A percentile compares a stretch with the other conserved stretches of the same genome.
These are phyloP conservation scores for Hippocampus guttulatus DNA, from an alignment of 2,113 vertebrate species.

Conservation along the genomic window DNA sequence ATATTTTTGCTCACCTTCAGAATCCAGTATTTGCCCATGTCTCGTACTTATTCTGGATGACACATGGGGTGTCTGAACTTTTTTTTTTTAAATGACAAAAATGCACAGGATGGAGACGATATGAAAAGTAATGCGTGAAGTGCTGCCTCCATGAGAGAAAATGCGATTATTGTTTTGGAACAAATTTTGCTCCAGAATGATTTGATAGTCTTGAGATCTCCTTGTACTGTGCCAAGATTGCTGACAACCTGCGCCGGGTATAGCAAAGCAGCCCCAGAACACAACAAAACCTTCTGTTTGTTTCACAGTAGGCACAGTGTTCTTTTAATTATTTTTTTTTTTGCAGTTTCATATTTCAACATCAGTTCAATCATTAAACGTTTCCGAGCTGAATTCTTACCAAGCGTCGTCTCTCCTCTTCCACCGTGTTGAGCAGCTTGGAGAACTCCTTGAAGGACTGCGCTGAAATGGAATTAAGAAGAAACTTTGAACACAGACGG, in stretches of 20 bases:
- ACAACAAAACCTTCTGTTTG: no score
- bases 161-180: no score
- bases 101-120: no score
- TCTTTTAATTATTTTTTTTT: background rate
- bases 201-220: background rate
- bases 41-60: no score
- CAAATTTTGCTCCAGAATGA: background rate
- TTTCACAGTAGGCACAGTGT: background rate
- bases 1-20: no score
- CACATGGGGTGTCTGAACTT: no score
- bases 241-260: background rate
- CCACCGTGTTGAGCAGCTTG: constrained; percentile 87
- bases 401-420: constrained; percentile 90
- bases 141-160: no score
- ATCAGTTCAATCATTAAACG: background rate
- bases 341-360: background rate
- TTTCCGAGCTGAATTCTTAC: constrained; percentile 69
- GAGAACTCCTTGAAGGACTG: constrained; percentile 96
- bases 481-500: background rate
- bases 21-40: no score
- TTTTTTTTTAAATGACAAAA: no score
- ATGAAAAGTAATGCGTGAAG: no score
- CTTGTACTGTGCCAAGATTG: background rate
- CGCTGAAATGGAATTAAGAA: constrained; percentile 70
- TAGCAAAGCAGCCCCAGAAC: background rate